Percentiles rank a stretch among this genome's conserved stretches.
These are phyloP conservation scores for Drosophila insularis DNA, from an alignment of 1,140 invertebrate genomes.

Conservation along the genomic window DNA sequence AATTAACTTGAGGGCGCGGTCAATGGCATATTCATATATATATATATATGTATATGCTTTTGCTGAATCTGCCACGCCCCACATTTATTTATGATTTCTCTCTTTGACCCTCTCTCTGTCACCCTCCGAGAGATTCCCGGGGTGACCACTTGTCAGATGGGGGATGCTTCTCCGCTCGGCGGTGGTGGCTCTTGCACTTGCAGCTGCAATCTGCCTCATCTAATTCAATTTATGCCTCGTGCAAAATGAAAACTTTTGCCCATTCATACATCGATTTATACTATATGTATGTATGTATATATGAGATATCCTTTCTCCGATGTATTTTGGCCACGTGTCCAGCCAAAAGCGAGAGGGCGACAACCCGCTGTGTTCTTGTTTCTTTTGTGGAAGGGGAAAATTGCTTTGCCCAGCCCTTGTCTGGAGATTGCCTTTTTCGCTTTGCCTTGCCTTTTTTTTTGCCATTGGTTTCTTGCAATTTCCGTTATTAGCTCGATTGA, in stretches of 20 bases:
- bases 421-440: conserved; percentile 2
- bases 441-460: conserved; percentile 6
- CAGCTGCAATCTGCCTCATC: conserved; percentile 56
- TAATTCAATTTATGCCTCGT: conserved; percentile 72
- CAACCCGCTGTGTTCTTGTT: conserved; percentile 42
- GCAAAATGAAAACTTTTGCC: conserved; percentile 56
- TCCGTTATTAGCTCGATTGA: conserved; percentile 76
- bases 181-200: conserved; percentile 60
- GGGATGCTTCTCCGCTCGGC: conserved; percentile 1
- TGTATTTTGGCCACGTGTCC: conserved; percentile 35
- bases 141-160: conserved; percentile 2
- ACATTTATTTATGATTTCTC: conserved; percentile 23
- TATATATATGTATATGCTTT: neutral
- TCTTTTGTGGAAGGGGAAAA: conserved; percentile 27
- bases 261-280: conserved; percentile 1
- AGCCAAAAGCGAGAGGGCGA: conserved; percentile 13
- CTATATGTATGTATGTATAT: neutral
- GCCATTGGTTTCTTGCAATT: conserved; percentile 49
- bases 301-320: neutral
- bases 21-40: conserved; percentile 11
- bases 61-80: conserved; percentile 30
- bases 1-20: conserved; percentile 69
- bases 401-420: conserved; percentile 30
- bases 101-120: neutral
- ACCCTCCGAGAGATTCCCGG: neutral